Evolutionary conservation across 1,140 invertebrate genomes (phyloP), one percentile per base, ranked within the genome.

Genomic region (Polyergus mexicanus): DNA sequence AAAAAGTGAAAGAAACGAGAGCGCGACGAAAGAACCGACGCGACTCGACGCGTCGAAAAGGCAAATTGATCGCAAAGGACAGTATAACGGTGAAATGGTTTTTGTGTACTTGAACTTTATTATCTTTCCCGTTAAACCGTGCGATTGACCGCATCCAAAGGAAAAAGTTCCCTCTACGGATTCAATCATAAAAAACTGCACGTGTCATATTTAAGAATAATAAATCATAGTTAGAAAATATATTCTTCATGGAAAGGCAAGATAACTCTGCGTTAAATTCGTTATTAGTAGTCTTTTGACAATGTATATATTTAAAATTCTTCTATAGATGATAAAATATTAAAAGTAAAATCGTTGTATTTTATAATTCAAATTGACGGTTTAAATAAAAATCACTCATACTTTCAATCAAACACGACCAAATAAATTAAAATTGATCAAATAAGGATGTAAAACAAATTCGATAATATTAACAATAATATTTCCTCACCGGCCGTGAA

Each of bases 101-200:
- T 66, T 85, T 60, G 44, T 60, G 44, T 35, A 13, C 44, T n/a
- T 13, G 35, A 11, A 4, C 66, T 65, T 69, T 81, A 81, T 91
- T 89, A 89, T 89, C 90, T 72, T 86, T 87, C 76, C 90, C 88
- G 87, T 85, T 91, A 78, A 89, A 84, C 60, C 72, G 58, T 22
- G 58, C 60, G 86, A 85, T 62, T 38, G 22, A 77, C 58, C 51
- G 80, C n/a, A 54, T 69, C 65, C 72, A 74, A 66, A 85, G 65
- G 56, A 87, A 87, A 87, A 77, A 75, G 81, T 89, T 69, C 60
- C 0, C 44, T 63, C 47, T 58, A 51, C 41, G 35, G 19, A 3
- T 68, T 69, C n/a, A 47, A 66, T 25, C 19, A 25, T n/a, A 80
- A 80, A 68, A 69, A 80, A 5, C n/a, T 66, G 32, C 22, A 54